Evolutionary conservation across 1,140 invertebrate genomes (phyloP).

Genomic region (Aphelenchoides avenae): DNA sequence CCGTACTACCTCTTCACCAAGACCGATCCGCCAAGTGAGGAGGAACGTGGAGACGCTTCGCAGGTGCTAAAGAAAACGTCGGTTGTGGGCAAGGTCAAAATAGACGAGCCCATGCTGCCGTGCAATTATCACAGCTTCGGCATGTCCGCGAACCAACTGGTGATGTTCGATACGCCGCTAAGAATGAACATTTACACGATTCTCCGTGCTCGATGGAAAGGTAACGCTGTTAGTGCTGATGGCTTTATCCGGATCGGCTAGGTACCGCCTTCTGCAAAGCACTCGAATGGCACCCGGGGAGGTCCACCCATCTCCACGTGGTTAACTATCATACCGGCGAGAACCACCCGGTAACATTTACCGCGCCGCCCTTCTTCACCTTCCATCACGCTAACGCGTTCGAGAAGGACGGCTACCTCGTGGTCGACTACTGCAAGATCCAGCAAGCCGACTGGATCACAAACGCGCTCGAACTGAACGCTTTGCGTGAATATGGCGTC

Average conservation of each 20-base stretch:
- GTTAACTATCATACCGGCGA: no score
- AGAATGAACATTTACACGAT: neutral
- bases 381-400: slow-evolving; percentile 14
- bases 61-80: neutral
- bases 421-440: slow-evolving; percentile 4
- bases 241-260: no score
- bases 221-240: neutral
- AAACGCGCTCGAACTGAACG: neutral
- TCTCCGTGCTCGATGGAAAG: neutral
- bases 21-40: no score
- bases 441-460: neutral
- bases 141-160: slow-evolving; percentile 6
- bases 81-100: slow-evolving; percentile 1
- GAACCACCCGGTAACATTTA: no score
- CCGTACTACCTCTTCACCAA: no score
- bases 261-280: neutral
- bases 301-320: neutral
- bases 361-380: neutral
- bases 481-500: neutral
- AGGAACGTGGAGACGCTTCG: neutral
- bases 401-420: slow-evolving; percentile 7
- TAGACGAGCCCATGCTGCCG: no score
- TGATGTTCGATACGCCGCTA: slow-evolving; percentile 7
- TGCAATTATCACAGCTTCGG: slow-evolving; percentile 1
- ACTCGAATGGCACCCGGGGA: neutral